Base-by-base conservation (phyloP, 2,888 invertebrate species). In the Orthonevra nobilis region DNA sequence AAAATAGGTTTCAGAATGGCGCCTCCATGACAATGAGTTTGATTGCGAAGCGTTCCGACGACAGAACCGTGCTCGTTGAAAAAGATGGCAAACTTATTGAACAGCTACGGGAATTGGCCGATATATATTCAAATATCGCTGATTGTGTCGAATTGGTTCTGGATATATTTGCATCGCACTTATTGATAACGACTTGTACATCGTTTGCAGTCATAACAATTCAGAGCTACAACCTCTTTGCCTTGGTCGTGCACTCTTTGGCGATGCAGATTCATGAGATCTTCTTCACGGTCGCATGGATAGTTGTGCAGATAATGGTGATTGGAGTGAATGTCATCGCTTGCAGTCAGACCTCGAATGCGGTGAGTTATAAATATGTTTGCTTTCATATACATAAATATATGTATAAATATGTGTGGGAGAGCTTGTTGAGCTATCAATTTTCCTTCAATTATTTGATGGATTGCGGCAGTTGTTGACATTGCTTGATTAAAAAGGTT, bases 201-300 rank as follows among this genome's bases (percentile, higher is more conserved):
- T 84, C 83, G 0, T 83, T 86, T 54, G 84, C 72, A 20, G 83
- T 85, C 15, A 83, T 86, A 12, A 86, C 85, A 2, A 82, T 85
- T 15, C 85, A 86, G 48, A 83, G 83, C 7, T 85, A 85, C 34
- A 85, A 85, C 75, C 58, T 86, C 0, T 86, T 84, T 68, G 83
- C 84, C 0, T 58, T 85, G 52, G 58, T 84, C 0, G 81, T 82
- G 38, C 82, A 83, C 3, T 81, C 84, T 1, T 30, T 84, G 40
- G 69, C 72, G 34, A 82, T 84, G 82, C 81, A 81, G 30, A 48
- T 77, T 2, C 79, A 83, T 73, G 83, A 83, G 42, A 61, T 84
- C 28, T 40, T 81, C 4, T 82, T 84, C 17, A 83, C 83, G 1
- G 70, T 83, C 14, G 81, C 81, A 2, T 86, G 85, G 85, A 85